Evolutionary conservation across 2,797 vertebrate genomes (phyloP), one percentile per base, ranked within the genome.

Genomic region (Eidolon dupreanum): DNA sequence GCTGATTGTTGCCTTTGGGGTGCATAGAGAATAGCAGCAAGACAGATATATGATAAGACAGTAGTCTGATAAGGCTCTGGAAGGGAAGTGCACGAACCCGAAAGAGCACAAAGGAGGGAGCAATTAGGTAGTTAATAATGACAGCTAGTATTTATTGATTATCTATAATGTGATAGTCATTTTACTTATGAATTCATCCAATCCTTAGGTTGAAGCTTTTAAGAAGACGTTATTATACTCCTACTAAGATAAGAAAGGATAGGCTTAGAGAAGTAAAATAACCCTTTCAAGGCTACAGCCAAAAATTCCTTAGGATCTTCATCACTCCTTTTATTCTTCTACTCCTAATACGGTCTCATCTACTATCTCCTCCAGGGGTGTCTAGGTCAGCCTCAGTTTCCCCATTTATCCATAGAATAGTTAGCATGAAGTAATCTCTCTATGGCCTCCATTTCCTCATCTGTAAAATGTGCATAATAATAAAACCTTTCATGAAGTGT

Each of bases 81-180:
- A 92, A 90, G 41, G 89, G 13, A 88, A 82, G 55, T 19, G 4
- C 38, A 66, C 49, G 36, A 92, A 84, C 79, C 46, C 78, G 51
- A 46, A 85, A 36, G 68, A 38, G 8, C 82, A 81, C 20, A 38
- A 84, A 91, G 65, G 81, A 92, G n/a, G 28, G 43, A 87, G 53
- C 61, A 94, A 85, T 94, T 92, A 95, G 66, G 87, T 73, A 73
- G 77, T 85, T 94, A 92, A 90, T 93, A 95, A 90, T 26, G 51
- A 19, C 68, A 57, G 92, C 49, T 68, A 36, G 79, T 74, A 70
- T 83, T 83, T 84, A 93, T 92, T 43, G 75, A 93, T 89, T 70
- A 71, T 36, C 95, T 71, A 36, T 73, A 92, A 88, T 46, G 38
- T 28, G 12, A 53, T 31, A 71, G 65, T 68, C 63, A 53, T 53